Base-by-base conservation (phyloP, 2,113 vertebrate species). In the Trichomycterus rosablanca region DNA sequence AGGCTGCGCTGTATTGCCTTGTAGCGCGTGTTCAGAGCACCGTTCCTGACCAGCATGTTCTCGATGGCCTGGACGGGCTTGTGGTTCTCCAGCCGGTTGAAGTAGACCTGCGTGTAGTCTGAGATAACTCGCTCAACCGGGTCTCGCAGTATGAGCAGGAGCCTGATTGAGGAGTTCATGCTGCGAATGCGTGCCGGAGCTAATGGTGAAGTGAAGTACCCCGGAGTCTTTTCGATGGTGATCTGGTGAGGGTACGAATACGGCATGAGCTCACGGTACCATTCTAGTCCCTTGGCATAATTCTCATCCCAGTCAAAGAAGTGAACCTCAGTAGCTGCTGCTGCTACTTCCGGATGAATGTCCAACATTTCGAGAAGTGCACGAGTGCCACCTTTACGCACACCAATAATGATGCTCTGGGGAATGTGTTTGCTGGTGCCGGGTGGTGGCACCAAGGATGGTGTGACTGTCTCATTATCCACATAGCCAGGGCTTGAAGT, bases 231-330 rank as follows among this genome's bases (percentile, higher is more conserved):
- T 80, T 95, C 93, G 63, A 95, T 87, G 7, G 93, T 95, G 81
- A 92, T 94, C 88, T 95, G 93, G 77, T 91, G 83, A 40, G 89
- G 86, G 59, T 90, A 91, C 5, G 93, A 95, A 82, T 90, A 92
- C 4, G 93, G 93, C 93, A 95, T 95, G 74, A 93, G 72, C 8
- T 85, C 88, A 24, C 85, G 87, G 75, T 95, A 95, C 93, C 93
- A 95, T 63, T 93, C 90, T 42, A 92, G 86, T 55, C 92, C 93
- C 78, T 91, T 93, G 44, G 82, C 78, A 2, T 94, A 95, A 76
- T 95, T 95, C 76, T 95, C 92, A 63, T 95, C 92, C 92, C 92
- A 94, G 78, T 95, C 92, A 62, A 95, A 95, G 78, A 93, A 95
- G 77, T 95, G 93, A 59, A 95, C 92, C 84, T 95, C 93, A 0